Conservation (phyloP, 2,888 invertebrate species). For the Gryllus longicercus region DNA sequence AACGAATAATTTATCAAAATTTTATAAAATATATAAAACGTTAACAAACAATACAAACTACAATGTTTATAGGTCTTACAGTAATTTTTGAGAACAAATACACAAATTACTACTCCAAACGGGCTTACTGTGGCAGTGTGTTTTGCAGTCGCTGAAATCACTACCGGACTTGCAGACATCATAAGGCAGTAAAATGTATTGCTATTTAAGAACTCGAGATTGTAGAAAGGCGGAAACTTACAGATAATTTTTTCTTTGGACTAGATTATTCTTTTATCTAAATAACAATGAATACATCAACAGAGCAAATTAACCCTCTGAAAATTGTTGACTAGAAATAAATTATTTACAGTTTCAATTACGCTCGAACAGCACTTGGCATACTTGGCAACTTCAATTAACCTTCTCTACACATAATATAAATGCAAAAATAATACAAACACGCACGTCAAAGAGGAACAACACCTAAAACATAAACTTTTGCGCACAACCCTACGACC, state of each 20-base stretch:
- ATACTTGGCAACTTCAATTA: neutral
- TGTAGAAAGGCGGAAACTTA: neutral
- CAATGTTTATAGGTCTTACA: neutral
- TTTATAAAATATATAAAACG: neutral
- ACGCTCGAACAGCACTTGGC: neutral
- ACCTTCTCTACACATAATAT: too few relatives aligned
- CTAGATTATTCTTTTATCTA: too few relatives aligned
- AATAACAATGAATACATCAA: too few relatives aligned
- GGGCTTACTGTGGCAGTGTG: constrained; percentile 79
- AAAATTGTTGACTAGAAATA: neutral
- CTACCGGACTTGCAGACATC: constrained; percentile 59
- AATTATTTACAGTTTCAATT: neutral
- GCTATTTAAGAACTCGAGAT: neutral
- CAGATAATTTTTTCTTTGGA: neutral
- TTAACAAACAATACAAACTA: neutral
- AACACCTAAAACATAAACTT: too few relatives aligned
- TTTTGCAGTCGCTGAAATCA: constrained; percentile 76
- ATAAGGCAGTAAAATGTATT: constrained; percentile 12
- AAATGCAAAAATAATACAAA: too few relatives aligned
- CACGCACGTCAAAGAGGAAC: too few relatives aligned
- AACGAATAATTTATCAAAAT: neutral
- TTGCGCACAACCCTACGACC: too few relatives aligned
- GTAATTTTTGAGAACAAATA: constrained; percentile 22
- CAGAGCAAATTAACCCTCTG: too few relatives aligned
- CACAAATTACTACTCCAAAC: constrained; percentile 18